Base-by-base conservation (phyloP, 2,888 invertebrate species). In the Aleiodes testaceus region DNA sequence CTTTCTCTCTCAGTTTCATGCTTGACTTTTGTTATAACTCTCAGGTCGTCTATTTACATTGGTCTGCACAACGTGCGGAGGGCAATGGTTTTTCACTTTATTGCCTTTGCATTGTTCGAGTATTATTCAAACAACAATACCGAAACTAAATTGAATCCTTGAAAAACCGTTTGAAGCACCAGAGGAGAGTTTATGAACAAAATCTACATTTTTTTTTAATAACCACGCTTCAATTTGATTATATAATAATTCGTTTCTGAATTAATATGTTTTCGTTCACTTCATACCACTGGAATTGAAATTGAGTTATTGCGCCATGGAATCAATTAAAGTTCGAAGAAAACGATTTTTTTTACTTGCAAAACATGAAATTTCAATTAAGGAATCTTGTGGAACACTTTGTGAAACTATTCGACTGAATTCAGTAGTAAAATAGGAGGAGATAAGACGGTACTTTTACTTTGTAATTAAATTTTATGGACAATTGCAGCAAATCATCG, bases 41-140 rank as follows among this genome's bases (percentile, higher is more conserved):
- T 18, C 36, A 18, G 9, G 14, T 59, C 61, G 16, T 66, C 49
- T 63, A 63, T 69, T 69, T 63, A 63, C 61, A 61, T 49, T 69
- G 61, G 59, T 42, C 18, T 42, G 45, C 42, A 20, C 22, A 55
- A n/a, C 14, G 44, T 30, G 12, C n/a, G 44, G 42, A 61, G 44
- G 68, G 52, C 18, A 36, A 53, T 53, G 47, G 47, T 64, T 22
- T 74, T 73, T 49, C 72, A 66, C 76, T 74, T 79, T 80, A 79
- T 80, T 80, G 77, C 76, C 76, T 75, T 42, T 68, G 66, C 55
- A 72, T 75, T 74, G 74, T 77, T 80, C 75, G 73, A 80, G 79
- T 76, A 80, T 79, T 77, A 78, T 75, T 76, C 79, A 80, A 80
- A 79, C 74, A 77, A 74, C 74, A 69, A 72, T 68, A 74, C 69